These are phyloP conservation scores for Pteropus rufus DNA, from an alignment of 2,797 vertebrate genomes.

Conservation along the genomic window DNA sequence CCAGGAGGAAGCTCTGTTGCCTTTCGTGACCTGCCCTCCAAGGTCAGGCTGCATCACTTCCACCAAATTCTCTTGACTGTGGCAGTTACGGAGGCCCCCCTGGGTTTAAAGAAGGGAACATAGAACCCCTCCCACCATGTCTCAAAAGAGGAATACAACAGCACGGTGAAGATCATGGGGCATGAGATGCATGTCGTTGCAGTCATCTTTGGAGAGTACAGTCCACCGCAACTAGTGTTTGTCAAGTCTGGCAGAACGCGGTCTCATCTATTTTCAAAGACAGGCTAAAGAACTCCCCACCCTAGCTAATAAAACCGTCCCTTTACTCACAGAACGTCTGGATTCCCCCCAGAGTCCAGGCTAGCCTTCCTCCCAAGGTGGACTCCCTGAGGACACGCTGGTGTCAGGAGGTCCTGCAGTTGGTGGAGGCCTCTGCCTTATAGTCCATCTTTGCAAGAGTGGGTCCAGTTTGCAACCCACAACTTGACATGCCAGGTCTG, in stretches of 20 bases:
- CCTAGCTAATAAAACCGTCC: neutral
- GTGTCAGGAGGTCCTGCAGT: neutral
- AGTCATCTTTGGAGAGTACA: neutral
- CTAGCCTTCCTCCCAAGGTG: neutral
- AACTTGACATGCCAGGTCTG: neutral
- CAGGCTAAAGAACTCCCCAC: neutral
- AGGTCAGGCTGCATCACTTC: neutral
- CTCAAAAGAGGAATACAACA: neutral
- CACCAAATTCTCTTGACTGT: neutral
- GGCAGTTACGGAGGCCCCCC: neutral
- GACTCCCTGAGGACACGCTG: neutral
- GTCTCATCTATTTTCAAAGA: neutral
- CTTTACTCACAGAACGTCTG: neutral
- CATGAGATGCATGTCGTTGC: no score
- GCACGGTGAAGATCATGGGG: neutral
- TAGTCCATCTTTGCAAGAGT: neutral
- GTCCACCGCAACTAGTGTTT: neutral
- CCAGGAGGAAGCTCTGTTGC: rapidly evolving
- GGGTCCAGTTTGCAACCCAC: neutral
- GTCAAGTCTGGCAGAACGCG: neutral
- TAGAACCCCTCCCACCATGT: neutral
- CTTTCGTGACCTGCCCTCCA: neutral
- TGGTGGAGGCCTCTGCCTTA: neutral
- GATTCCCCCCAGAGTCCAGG: neutral
- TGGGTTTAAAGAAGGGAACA: neutral